Evolutionary conservation across 2,113 vertebrate species (phyloP).

Genomic region (Burhinus oedicnemus): DNA sequence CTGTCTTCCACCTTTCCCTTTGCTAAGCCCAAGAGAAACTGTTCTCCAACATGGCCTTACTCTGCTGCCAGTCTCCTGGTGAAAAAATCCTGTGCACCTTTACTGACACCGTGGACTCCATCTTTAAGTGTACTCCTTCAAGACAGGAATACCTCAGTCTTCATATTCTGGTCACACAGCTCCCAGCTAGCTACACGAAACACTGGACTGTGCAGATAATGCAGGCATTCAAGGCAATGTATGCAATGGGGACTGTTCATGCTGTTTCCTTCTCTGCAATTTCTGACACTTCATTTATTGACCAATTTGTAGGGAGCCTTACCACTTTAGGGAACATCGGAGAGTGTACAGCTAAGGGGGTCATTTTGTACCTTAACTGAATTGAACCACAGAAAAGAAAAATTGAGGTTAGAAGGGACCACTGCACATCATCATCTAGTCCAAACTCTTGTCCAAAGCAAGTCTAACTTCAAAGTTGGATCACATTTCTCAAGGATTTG

Average conservation of each 20-base stretch:
- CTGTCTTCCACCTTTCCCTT: neutral
- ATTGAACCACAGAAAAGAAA: neutral
- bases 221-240: neutral
- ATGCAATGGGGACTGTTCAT: neutral
- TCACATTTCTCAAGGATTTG: neutral
- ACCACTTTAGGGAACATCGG: neutral
- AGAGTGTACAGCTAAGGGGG: neutral
- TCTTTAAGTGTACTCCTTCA: neutral
- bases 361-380: neutral
- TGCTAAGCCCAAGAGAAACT: neutral
- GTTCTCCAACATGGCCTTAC: neutral
- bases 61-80: neutral
- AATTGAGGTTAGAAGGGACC: neutral
- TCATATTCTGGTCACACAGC: neutral
- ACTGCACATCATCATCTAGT: neutral
- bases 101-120: neutral
- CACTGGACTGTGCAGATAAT: neutral
- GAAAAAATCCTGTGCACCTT: neutral
- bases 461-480: neutral
- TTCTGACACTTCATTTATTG: neutral
- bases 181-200: neutral
- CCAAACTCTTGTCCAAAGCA: neutral
- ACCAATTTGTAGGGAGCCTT: neutral
- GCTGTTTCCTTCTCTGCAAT: neutral
- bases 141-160: neutral